Evolutionary conservation across 2,888 invertebrate genomes (phyloP).

Genomic region (Schrankia costaestrigalis): DNA sequence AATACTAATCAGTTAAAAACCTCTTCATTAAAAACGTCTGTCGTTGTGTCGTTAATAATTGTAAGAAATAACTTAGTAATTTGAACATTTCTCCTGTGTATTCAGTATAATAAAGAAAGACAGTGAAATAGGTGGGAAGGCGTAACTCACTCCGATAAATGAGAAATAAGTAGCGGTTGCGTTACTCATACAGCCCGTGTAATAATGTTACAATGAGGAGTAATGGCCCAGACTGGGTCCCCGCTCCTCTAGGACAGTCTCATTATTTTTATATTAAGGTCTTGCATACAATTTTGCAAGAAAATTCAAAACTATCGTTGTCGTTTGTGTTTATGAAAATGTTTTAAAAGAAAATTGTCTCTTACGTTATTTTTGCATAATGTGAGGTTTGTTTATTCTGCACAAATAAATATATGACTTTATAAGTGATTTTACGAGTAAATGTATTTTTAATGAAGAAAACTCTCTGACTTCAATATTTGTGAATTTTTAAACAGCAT

Average conservation of each 20-base stretch:
- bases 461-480: no score
- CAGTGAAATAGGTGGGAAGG: slow-evolving; percentile 11
- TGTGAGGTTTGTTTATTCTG: no score
- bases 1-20: background rate
- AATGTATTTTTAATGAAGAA: no score
- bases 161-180: slow-evolving; percentile 28
- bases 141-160: slow-evolving; percentile 29
- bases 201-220: slow-evolving; percentile 31
- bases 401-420: no score
- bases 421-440: no score
- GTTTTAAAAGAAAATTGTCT: no score
- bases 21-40: slow-evolving; percentile 1
- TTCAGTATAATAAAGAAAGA: slow-evolving; percentile 12
- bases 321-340: no score
- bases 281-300: slow-evolving; percentile 14
- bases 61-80: background rate
- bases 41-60: no score
- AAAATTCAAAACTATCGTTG: no score
- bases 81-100: slow-evolving; percentile 3
- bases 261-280: slow-evolving; percentile 29
- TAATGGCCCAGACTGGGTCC: slow-evolving; percentile 29
- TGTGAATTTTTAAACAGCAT: no score
- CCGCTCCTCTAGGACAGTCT: slow-evolving; percentile 16
- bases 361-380: no score
- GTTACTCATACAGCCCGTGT: slow-evolving; percentile 25